Percentiles rank a stretch among this genome's conserved stretches.
Conservation (phyloP, 2,797 vertebrate species). For the Argyrosomus regius region DNA sequence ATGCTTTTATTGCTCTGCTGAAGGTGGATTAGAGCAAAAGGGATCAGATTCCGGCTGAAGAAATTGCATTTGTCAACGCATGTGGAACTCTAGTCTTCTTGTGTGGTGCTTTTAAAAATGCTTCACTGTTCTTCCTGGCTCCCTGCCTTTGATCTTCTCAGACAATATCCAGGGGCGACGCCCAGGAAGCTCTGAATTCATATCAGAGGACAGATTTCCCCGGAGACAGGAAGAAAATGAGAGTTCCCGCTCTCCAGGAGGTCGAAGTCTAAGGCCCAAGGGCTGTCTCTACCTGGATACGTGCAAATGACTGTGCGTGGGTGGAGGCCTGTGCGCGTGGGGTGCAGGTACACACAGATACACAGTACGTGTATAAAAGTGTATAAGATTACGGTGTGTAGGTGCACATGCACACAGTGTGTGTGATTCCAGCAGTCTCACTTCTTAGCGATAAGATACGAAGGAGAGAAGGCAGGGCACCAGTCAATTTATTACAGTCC, state of each 20-base stretch:
- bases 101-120: slow-evolving; percentile 65
- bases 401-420: slow-evolving; percentile 9
- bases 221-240: slow-evolving; percentile 82
- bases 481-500: slow-evolving; percentile 70
- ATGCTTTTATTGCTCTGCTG: slow-evolving; percentile 57
- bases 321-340: slow-evolving; percentile 38
- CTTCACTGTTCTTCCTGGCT: slow-evolving; percentile 71
- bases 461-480: slow-evolving; percentile 40
- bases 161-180: slow-evolving; percentile 83
- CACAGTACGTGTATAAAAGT: neutral
- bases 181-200: slow-evolving; percentile 83
- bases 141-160: slow-evolving; percentile 79
- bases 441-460: slow-evolving; percentile 36
- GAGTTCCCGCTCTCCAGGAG: slow-evolving; percentile 80
- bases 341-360: slow-evolving; percentile 38
- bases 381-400: slow-evolving; percentile 3
- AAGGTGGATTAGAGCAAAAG: slow-evolving; percentile 63
- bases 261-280: slow-evolving; percentile 68
- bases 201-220: slow-evolving; percentile 87
- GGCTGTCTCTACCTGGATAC: slow-evolving; percentile 71
- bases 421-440: slow-evolving; percentile 27
- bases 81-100: slow-evolving; percentile 62
- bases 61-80: slow-evolving; percentile 71
- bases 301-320: slow-evolving; percentile 35
- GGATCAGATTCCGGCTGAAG: slow-evolving; percentile 59